A percentile compares a stretch with the other conserved stretches of the same genome.
These are phyloP conservation scores for Phyllotreta striolata DNA, from an alignment of 2,888 invertebrate genomes.

Conservation along the genomic window DNA sequence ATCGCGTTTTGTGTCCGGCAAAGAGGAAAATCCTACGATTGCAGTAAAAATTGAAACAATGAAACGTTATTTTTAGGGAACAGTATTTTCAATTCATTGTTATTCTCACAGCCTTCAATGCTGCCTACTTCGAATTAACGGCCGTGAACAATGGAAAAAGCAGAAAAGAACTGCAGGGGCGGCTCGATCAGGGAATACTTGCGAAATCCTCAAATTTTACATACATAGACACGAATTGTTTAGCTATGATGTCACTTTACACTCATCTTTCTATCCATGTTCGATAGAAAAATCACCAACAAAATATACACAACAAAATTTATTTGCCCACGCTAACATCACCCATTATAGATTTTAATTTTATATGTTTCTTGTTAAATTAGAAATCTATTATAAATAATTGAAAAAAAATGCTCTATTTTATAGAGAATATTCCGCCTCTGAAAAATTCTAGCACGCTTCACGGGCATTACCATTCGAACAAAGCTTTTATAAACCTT, in stretches of 20 bases:
- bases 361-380: no score
- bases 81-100: conserved; percentile 32
- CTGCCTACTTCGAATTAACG: conserved; percentile 40
- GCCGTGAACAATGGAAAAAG: conserved; percentile 37
- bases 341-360: no score
- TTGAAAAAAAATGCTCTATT: background rate
- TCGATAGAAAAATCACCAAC: no score
- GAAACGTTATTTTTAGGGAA: conserved; percentile 15
- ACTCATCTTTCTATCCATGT: background rate
- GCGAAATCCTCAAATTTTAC: background rate
- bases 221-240: conserved; percentile 3
- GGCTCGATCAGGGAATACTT: conserved; percentile 15
- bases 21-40: no score
- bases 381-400: no score
- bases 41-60: no score
- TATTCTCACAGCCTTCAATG: conserved; percentile 37
- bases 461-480: conserved; percentile 45
- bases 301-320: no score
- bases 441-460: conserved; percentile 39
- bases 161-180: conserved; percentile 26
- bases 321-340: no score
- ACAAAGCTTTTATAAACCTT: conserved; percentile 48
- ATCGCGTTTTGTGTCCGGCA: no score
- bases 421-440: conserved; percentile 13
- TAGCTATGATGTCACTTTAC: background rate